A percentile compares a stretch with the other conserved stretches of the same genome.
Evolutionary conservation across 1,140 invertebrate species (phyloP).

Genomic region (Sarcophaga bullata): DNA sequence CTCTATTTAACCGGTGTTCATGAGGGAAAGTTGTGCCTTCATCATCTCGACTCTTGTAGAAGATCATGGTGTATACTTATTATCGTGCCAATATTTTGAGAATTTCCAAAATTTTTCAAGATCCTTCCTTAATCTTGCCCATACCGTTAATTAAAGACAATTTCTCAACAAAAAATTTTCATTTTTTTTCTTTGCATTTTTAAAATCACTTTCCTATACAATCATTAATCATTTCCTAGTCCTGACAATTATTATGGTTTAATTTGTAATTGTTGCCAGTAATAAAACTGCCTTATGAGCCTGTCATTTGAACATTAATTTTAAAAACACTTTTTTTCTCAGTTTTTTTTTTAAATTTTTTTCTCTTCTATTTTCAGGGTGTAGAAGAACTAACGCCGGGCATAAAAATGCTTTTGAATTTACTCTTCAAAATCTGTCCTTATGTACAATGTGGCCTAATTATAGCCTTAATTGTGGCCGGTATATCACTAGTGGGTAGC

Average conservation of each 20-base stretch:
- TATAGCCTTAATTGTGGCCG: conserved; percentile 61
- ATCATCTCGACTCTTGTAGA: no score
- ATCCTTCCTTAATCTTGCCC: no score
- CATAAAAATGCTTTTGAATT: conserved; percentile 56
- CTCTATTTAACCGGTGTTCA: no score
- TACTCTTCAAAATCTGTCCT: conserved; percentile 61
- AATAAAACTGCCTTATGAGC: background rate
- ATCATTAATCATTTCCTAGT: no score
- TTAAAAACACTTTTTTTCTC: background rate
- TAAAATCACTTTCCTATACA: no score
- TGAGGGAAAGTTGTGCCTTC: no score
- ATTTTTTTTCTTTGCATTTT: no score
- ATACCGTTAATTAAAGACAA: no score
- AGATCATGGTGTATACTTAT: no score
- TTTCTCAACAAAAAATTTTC: no score
- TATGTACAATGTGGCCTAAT: conserved; percentile 59
- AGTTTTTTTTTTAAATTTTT: conserved; percentile 22
- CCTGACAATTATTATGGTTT: background rate
- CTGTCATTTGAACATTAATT: background rate
- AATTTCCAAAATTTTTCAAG: no score
- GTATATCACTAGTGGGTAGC: conserved; percentile 61
- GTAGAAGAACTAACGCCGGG: conserved; percentile 57
- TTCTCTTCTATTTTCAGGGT: conserved; percentile 44
- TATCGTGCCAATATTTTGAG: no score
- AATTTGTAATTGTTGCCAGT: background rate